Evolutionary conservation across 2,113 vertebrate species (phyloP).

Genomic region (Seriola rivoliana): DNA sequence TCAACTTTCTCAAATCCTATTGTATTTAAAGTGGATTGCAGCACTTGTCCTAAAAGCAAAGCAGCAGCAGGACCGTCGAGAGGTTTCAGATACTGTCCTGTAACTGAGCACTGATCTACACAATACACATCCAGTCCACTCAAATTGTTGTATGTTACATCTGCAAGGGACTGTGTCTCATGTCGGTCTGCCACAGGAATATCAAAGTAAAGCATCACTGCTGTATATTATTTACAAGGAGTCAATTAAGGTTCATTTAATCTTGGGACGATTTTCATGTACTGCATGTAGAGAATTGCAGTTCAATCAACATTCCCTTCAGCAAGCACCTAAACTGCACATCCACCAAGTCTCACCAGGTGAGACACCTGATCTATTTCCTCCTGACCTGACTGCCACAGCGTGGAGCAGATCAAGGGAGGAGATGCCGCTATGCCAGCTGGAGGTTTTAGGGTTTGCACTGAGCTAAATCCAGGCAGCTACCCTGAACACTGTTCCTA

Average conservation of each 20-base stretch:
- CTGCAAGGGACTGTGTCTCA: background rate
- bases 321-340: background rate
- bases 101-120: background rate
- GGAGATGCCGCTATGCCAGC: slow-evolving; percentile 28
- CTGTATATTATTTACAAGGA: background rate
- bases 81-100: background rate
- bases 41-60: background rate
- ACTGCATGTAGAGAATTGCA: background rate
- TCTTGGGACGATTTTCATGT: too few relatives aligned
- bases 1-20: slow-evolving; percentile 34
- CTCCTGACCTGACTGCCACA: slow-evolving; percentile 16
- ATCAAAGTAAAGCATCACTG: background rate
- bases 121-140: background rate
- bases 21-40: slow-evolving; percentile 32
- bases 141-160: background rate
- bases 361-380: slow-evolving; percentile 4
- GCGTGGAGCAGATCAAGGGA: slow-evolving; percentile 18
- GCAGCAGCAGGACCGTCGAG: background rate
- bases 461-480: slow-evolving; percentile 54
- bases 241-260: background rate
- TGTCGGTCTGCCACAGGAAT: background rate
- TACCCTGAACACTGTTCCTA: slow-evolving; percentile 36
- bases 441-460: slow-evolving; percentile 50
- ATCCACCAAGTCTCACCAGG: background rate
- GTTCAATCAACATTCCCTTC: background rate